phyloP scores from a whole-genome alignment of 2,113 vertebrate species.

The Capricornis sumatraensis region DNA sequence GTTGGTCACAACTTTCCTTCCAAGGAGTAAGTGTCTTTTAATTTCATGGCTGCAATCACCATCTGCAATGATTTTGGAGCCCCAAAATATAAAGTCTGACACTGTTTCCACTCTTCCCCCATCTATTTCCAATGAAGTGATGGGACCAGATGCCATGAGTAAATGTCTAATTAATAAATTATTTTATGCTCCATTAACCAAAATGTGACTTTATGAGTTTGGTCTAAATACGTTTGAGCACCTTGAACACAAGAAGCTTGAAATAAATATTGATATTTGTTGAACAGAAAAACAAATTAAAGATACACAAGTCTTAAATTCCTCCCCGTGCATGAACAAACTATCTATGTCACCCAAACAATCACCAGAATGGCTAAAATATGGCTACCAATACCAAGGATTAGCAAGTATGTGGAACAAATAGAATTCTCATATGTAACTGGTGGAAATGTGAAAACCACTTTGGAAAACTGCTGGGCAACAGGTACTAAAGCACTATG shows the following conservation, averaged over 20 bases:
- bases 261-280: slow-evolving; percentile 8
- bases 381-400: not conserved
- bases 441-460: not conserved
- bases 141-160: not conserved
- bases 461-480: not conserved
- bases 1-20: no score
- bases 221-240: not conserved
- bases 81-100: no score
- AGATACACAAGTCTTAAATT: not conserved
- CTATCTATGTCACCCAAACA: not conserved
- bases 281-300: not conserved
- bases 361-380: not conserved
- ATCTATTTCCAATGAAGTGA: no score
- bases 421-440: not conserved
- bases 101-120: no score
- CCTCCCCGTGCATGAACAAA: not conserved
- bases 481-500: not conserved
- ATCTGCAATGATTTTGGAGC: no score
- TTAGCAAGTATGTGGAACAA: not conserved
- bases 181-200: not conserved
- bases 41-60: no score
- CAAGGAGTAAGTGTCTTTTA: no score
- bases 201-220: not conserved
- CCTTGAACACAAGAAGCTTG: not conserved
- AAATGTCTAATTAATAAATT: not conserved